Conservation (phyloP, 2,113 vertebrate species). For the Microcebus jonahi region DNA sequence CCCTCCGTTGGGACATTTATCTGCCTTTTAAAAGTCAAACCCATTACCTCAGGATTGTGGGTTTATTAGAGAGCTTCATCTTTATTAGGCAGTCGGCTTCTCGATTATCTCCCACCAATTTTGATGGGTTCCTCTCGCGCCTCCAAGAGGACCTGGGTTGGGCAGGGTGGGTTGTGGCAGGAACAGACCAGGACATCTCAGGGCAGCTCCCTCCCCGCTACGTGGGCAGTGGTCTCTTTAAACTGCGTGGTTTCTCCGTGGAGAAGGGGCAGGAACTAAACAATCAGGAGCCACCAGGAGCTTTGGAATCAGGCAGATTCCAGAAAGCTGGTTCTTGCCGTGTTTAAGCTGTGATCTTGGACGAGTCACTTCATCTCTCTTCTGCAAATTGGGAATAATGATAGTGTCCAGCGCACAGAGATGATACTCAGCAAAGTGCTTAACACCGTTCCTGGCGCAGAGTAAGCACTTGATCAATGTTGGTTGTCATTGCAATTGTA, state of each 20-base stretch:
- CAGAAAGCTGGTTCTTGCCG: background rate
- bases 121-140: background rate
- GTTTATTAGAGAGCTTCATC: constrained; percentile 66
- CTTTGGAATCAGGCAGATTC: background rate
- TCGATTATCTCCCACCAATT: background rate
- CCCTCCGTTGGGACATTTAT: constrained; percentile 16
- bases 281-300: background rate
- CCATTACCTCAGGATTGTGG: constrained; percentile 29
- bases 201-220: background rate
- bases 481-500: background rate
- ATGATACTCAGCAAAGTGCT: background rate
- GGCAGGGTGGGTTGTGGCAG: background rate
- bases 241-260: background rate
- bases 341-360: background rate
- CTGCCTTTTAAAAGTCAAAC: constrained; percentile 69
- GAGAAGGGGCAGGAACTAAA: background rate
- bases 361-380: background rate
- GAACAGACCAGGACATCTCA: background rate
- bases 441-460: background rate
- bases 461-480: background rate
- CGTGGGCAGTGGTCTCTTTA: background rate
- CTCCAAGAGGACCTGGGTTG: background rate
- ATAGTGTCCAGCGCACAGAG: background rate
- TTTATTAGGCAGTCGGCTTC: constrained; percentile 51
- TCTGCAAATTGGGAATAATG: background rate